Evolutionary conservation across 23 tunicate species (phyloP).

Genomic region (Pegea sp.): DNA sequence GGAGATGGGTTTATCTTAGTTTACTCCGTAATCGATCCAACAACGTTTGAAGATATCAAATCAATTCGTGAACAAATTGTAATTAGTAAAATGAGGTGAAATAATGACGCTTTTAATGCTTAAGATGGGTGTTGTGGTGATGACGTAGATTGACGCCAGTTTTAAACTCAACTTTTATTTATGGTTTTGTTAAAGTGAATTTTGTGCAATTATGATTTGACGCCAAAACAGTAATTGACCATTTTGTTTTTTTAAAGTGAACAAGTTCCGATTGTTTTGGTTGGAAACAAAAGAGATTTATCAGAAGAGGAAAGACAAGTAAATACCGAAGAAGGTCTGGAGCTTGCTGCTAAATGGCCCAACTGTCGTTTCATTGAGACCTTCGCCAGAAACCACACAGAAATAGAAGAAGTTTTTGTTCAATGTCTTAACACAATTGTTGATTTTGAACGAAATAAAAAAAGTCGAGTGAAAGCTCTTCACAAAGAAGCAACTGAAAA

Average conservation of each 20-base stretch:
- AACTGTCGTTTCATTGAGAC: conserved; percentile 68
- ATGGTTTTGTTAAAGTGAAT: not conserved
- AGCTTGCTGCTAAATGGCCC: conserved; percentile 59
- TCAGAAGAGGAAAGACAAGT: conserved; percentile 31
- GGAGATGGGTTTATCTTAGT: conserved; percentile 84
- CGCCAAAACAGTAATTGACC: not conserved
- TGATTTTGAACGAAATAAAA: conserved; percentile 19
- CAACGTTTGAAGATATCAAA: conserved; percentile 68
- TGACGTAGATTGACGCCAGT: no score
- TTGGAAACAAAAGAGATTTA: conserved; percentile 65
- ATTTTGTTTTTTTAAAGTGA: conserved; percentile 22
- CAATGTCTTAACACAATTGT: conserved; percentile 22
- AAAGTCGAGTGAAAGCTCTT: conserved; percentile 12
- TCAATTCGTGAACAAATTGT: conserved; percentile 60
- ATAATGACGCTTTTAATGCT: not conserved
- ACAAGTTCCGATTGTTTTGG: conserved; percentile 53
- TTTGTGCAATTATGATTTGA: not conserved
- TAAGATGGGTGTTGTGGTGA: not conserved
- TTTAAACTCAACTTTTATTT: not conserved
- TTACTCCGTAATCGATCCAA: conserved; percentile 48
- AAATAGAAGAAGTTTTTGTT: conserved; percentile 34
- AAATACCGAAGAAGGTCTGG: conserved; percentile 11
- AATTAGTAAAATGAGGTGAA: conserved; percentile 20
- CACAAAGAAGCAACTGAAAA: conserved; percentile 36
- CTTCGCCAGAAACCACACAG: conserved; percentile 34